Evolutionary conservation across 2,888 invertebrate species (phyloP).

Genomic region (Actias luna): DNA sequence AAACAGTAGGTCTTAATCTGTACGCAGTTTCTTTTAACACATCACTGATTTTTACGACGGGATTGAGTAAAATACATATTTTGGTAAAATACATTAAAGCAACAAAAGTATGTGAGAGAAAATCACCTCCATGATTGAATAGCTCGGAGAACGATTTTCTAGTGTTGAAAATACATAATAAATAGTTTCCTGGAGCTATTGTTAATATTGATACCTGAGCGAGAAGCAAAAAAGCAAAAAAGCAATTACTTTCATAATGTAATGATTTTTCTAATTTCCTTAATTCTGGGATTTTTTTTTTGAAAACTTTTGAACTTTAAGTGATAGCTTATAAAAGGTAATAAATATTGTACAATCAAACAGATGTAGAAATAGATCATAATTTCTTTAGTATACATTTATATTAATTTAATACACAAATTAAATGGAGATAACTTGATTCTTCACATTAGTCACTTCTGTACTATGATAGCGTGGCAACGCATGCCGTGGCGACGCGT

Average conservation of each 20-base stretch:
- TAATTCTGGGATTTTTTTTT: too few species aligned
- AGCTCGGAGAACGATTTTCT: constrained; percentile 4
- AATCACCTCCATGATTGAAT: constrained; percentile 7
- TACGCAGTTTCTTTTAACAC: not conserved
- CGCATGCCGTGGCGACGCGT: too few species aligned
- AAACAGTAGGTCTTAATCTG: too few species aligned
- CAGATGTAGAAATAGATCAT: too few species aligned
- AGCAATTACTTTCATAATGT: not conserved
- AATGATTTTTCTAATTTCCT: not conserved
- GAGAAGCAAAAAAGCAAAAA: not conserved
- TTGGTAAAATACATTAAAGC: not conserved
- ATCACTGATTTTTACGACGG: not conserved
- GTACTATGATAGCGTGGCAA: too few species aligned
- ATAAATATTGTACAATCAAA: too few species aligned
- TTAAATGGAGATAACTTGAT: too few species aligned
- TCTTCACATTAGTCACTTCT: too few species aligned
- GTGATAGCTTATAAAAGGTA: too few species aligned
- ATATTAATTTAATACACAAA: too few species aligned
- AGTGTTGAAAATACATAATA: not conserved
- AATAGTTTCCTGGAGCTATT: not conserved
- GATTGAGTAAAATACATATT: not conserved
- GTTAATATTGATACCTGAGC: not conserved
- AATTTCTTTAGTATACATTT: too few species aligned
- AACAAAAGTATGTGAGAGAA: constrained; percentile 1
- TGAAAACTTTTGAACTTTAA: not conserved